phyloP scores from a whole-genome alignment of 2,888 invertebrate species.

The Drosophila pseudotakahashii region DNA sequence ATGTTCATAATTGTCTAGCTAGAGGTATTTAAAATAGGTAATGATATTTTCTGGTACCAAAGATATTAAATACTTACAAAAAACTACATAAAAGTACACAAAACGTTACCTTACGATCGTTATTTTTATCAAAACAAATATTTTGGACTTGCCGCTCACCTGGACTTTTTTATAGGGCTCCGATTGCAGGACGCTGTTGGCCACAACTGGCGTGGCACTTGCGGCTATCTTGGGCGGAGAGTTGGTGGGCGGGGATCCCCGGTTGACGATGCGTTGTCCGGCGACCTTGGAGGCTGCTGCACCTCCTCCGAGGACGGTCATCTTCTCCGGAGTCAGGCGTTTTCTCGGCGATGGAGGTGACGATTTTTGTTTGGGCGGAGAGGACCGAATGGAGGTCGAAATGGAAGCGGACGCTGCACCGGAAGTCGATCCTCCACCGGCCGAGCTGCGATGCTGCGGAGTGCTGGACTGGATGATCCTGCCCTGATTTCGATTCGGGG shows the following conservation, averaged over 20 bases:
- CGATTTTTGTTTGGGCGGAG: constrained; percentile 35
- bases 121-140: background rate
- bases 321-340: constrained; percentile 36
- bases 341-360: constrained; percentile 45
- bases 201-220: constrained; percentile 43
- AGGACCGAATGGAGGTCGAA: constrained; percentile 6
- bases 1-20: no score
- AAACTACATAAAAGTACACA: background rate
- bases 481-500: constrained; percentile 22
- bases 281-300: constrained; percentile 37
- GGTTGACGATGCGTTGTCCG: constrained; percentile 35
- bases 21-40: no score
- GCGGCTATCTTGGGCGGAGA: constrained; percentile 19
- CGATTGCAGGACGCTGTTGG: constrained; percentile 58
- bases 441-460: constrained; percentile 41
- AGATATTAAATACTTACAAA: background rate
- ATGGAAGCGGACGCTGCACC: background rate
- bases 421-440: constrained; percentile 31
- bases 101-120: background rate
- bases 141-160: constrained; percentile 46
- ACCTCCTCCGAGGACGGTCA: constrained; percentile 22
- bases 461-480: constrained; percentile 5
- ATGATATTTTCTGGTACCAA: background rate
- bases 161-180: constrained; percentile 76
- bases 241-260: constrained; percentile 8